Percentiles rank a stretch among this genome's conserved stretches.
Evolutionary conservation across 1,140 invertebrate genomes (phyloP).

Genomic region (Caenorhabditis remanei): DNA sequence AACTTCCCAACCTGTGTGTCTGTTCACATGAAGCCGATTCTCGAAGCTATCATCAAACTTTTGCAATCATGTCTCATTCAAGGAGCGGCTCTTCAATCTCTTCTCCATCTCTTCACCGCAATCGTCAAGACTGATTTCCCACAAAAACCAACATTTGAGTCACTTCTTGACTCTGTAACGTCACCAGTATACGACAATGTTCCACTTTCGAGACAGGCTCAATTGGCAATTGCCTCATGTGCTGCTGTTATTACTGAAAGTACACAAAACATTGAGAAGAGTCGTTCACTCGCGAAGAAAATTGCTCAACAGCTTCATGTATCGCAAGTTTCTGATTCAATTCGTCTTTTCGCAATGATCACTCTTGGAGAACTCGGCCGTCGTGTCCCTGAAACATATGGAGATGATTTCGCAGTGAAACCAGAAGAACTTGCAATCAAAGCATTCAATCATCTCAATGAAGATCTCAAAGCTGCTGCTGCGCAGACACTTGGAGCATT

Average conservation of each 20-base stretch:
- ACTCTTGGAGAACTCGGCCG: constrained; percentile 95
- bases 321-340: constrained; percentile 80
- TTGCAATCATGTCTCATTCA: constrained; percentile 91
- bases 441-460: constrained; percentile 81
- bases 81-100: constrained; percentile 87
- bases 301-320: constrained; percentile 66
- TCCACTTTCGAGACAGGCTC: constrained; percentile 80
- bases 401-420: constrained; percentile 75
- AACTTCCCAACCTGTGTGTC: constrained; percentile 77
- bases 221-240: constrained; percentile 71
- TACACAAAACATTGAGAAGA: constrained; percentile 55
- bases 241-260: constrained; percentile 57
- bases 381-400: constrained; percentile 74
- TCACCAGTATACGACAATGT: constrained; percentile 79
- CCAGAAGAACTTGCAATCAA: constrained; percentile 80
- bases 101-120: constrained; percentile 92
- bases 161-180: constrained; percentile 85
- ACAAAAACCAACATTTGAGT: constrained; percentile 77
- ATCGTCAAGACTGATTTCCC: constrained; percentile 83
- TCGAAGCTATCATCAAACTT: constrained; percentile 79
- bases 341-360: constrained; percentile 89
- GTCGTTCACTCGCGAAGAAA: constrained; percentile 77
- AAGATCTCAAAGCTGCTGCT: constrained; percentile 89
- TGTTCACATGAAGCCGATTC: constrained; percentile 77
- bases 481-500: constrained; percentile 91